phyloP scores from a whole-genome alignment of 2,797 vertebrate species.

The Tangara arthus region DNA sequence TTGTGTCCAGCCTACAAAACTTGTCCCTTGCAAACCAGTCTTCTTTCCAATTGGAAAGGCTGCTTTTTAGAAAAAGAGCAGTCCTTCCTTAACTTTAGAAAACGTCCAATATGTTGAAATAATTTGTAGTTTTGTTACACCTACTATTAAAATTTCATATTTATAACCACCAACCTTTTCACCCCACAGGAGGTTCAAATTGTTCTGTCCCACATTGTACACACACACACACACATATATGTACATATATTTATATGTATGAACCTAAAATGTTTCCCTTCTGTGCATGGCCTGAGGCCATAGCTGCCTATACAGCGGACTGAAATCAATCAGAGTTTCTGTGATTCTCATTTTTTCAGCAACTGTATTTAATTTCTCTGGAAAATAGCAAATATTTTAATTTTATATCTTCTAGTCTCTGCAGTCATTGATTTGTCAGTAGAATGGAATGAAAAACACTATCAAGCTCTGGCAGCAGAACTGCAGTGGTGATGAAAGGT shows the following conservation, averaged over 20 bases:
- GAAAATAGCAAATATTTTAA: background rate
- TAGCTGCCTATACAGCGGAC: background rate
- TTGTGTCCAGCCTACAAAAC: background rate
- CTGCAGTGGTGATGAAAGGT: background rate
- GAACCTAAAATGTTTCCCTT: background rate
- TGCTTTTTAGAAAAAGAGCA: background rate
- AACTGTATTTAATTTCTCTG: background rate
- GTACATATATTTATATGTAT: background rate
- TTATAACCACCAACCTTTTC: background rate
- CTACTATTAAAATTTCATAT: background rate
- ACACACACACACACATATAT: no score
- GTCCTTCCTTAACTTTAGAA: background rate
- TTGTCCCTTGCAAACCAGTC: background rate
- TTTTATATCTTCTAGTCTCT: background rate
- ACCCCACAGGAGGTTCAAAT: background rate
- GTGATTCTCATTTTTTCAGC: background rate
- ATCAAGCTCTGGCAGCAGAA: background rate
- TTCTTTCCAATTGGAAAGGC: background rate
- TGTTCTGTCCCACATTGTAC: background rate
- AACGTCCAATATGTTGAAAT: background rate
- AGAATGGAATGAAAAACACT: constrained; percentile 30
- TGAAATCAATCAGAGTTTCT: background rate
- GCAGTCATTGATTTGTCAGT: constrained; percentile 11
- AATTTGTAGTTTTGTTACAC: background rate
- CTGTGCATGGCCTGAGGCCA: background rate